A percentile compares a stretch with the other conserved stretches of the same genome.
These are phyloP conservation scores for Lycophotia porphyrea DNA, from an alignment of 2,888 invertebrate species.

Conservation along the genomic window DNA sequence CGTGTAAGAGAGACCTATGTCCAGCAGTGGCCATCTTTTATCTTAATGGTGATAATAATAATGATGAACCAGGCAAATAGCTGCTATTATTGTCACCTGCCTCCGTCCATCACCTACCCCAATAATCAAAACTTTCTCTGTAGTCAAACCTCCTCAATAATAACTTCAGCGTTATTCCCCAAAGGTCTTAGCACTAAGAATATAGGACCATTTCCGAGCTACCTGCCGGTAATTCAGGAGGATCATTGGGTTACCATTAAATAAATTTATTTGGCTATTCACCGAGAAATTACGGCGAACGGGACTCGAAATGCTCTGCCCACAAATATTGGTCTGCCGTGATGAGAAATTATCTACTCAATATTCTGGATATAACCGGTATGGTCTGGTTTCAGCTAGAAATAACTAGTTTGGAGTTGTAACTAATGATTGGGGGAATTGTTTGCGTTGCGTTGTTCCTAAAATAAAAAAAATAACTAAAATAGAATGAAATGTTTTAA, in stretches of 20 bases:
- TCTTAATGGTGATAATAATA: neutral
- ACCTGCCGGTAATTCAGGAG: conserved; percentile 54
- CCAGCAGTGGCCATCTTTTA: neutral
- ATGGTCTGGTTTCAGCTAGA: conserved; percentile 21
- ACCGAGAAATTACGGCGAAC: conserved; percentile 57
- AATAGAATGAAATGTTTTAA: neutral
- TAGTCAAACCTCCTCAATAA: conserved; percentile 18
- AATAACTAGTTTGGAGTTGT: conserved; percentile 8
- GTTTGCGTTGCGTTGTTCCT: neutral
- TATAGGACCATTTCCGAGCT: conserved; percentile 27
- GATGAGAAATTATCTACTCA: conserved; percentile 57
- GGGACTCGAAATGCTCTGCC: conserved; percentile 38
- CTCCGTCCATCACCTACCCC: neutral
- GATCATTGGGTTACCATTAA: conserved; percentile 62
- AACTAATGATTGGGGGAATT: neutral
- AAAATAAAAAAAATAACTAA: too few species aligned
- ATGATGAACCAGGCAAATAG: neutral
- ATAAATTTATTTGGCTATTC: conserved; percentile 64
- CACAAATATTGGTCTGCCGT: conserved; percentile 54
- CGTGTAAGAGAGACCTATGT: neutral
- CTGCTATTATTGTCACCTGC: neutral
- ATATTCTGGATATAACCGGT: conserved; percentile 50
- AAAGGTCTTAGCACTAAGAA: conserved; percentile 38
- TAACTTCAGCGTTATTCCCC: conserved; percentile 26
- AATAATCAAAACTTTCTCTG: neutral